These are phyloP conservation scores for Piprites chloris DNA, from an alignment of 2,113 vertebrate species.

Conservation along the genomic window DNA sequence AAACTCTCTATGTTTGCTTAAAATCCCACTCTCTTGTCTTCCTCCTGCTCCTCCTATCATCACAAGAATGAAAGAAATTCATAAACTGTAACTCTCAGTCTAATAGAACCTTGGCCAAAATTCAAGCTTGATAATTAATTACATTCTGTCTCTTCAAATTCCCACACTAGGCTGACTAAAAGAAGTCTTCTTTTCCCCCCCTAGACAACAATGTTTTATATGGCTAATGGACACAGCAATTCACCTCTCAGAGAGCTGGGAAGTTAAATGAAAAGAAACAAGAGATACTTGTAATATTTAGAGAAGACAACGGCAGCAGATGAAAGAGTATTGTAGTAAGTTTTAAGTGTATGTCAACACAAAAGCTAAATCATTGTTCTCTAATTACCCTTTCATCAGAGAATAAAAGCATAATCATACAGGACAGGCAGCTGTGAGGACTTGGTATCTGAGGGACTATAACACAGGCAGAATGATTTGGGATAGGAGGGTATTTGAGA, in stretches of 20 bases:
- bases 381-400: neutral
- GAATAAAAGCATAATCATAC: neutral
- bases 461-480: neutral
- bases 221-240: neutral
- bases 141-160: constrained; percentile 32
- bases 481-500: neutral
- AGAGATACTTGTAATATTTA: neutral
- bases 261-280: neutral
- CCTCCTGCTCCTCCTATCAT: constrained; percentile 2
- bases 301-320: neutral
- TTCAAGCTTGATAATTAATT: constrained; percentile 48
- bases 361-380: neutral
- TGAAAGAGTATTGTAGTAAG: neutral
- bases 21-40: neutral
- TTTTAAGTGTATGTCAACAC: neutral
- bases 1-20: neutral
- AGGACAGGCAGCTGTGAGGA: neutral
- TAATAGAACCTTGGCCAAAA: constrained; percentile 10
- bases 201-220: neutral
- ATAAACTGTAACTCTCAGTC: constrained; percentile 9
- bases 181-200: neutral
- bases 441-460: neutral
- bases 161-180: constrained; percentile 3
- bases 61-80: constrained; percentile 18
- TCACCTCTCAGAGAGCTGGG: neutral